Conservation (phyloP, 2,113 vertebrate genomes). For the Mirounga angustirostris region DNA sequence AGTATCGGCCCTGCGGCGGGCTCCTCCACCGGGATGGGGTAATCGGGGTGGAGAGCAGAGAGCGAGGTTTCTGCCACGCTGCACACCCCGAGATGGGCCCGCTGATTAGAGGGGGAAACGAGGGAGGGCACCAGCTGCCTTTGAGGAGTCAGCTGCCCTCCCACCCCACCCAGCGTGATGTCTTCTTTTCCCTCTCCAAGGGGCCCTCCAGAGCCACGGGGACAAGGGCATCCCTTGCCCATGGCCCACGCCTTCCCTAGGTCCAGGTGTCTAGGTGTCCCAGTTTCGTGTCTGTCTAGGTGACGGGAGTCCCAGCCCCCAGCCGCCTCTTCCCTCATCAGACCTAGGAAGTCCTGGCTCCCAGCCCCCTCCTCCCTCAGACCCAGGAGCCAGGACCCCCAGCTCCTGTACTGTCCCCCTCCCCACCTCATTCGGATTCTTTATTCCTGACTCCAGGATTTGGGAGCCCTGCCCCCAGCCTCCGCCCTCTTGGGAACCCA, state of each 20-base stretch:
- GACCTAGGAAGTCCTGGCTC: background rate
- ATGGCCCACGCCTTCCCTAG: background rate
- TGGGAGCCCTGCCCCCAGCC: conserved; percentile 38
- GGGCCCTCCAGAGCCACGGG: background rate
- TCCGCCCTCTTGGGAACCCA: background rate
- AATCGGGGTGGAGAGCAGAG: conserved; percentile 63
- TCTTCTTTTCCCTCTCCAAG: background rate
- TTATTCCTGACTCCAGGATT: conserved; percentile 35
- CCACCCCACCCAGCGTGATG: background rate
- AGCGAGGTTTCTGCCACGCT: conserved; percentile 57
- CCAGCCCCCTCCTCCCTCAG: background rate
- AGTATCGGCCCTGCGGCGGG: conserved; percentile 44
- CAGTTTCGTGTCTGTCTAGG: conserved; percentile 19
- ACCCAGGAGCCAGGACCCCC: background rate
- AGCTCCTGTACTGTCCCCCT: background rate
- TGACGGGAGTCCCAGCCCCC: background rate
- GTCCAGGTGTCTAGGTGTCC: background rate
- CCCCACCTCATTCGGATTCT: background rate
- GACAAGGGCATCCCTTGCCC: background rate
- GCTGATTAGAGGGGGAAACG: conserved; percentile 71
- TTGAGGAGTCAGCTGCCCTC: background rate
- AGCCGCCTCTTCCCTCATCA: background rate
- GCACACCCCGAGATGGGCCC: conserved; percentile 68
- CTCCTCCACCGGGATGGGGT: background rate
- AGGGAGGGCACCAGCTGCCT: background rate